These are phyloP conservation scores for Geopemphigus sp. DNA, from an alignment of 1,140 invertebrate species.

Conservation along the genomic window DNA sequence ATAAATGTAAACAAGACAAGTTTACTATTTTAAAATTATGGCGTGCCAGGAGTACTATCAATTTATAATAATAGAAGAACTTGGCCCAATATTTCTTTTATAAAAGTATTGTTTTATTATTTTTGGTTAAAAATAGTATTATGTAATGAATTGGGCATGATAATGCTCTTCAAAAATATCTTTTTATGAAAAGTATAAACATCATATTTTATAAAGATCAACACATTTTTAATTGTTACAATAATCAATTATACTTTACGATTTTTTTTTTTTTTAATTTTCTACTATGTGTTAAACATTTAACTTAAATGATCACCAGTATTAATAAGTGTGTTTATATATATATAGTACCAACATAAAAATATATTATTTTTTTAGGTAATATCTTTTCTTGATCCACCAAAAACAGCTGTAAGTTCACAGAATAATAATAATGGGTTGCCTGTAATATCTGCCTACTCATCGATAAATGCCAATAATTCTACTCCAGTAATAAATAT, in stretches of 20 bases:
- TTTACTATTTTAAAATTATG: too few species aligned
- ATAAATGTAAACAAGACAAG: too few species aligned
- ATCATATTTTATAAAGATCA: too few species aligned
- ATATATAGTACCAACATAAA: not conserved
- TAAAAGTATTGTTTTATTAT: too few species aligned
- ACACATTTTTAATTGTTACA: not conserved
- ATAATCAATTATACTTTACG: not conserved
- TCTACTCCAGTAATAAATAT: too few species aligned
- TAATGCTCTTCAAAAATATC: too few species aligned
- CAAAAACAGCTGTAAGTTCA: not conserved
- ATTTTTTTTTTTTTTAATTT: not conserved
- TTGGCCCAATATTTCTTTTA: too few species aligned
- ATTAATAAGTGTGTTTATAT: not conserved
- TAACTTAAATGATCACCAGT: not conserved
- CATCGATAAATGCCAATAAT: not conserved
- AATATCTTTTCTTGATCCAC: not conserved
- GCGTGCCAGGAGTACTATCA: too few species aligned
- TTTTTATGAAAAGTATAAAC: too few species aligned
- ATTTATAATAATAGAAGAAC: too few species aligned
- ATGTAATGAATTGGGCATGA: too few species aligned
- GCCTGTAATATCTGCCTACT: not conserved
- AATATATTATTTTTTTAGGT: not conserved
- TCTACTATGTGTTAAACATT: not conserved
- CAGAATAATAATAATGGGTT: not conserved
- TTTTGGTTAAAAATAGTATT: too few species aligned